Conservation (phyloP, 2,888 invertebrate species). For the Boloria euphrosyne region DNA sequence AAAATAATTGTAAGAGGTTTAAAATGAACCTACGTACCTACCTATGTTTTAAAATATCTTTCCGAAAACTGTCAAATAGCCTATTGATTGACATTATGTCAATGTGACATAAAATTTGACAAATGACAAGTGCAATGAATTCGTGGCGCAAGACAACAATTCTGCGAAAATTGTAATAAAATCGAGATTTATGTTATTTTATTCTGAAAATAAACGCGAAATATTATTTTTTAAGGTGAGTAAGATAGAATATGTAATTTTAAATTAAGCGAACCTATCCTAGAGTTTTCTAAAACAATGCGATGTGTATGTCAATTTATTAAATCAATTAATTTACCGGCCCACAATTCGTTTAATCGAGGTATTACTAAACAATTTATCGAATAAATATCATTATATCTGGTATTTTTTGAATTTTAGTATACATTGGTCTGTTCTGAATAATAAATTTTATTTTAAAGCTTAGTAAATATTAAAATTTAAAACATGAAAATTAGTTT, state of each 20-base stretch:
- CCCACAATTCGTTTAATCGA: neutral
- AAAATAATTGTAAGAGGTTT: too few relatives aligned
- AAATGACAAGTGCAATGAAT: conserved; percentile 50
- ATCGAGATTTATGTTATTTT: conserved; percentile 22
- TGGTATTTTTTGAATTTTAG: neutral
- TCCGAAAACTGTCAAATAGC: too few relatives aligned
- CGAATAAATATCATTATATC: neutral
- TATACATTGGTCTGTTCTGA: too few relatives aligned
- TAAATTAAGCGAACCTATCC: neutral
- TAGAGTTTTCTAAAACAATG: neutral
- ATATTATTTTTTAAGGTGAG: too few relatives aligned
- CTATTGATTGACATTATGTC: too few relatives aligned
- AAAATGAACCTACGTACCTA: too few relatives aligned
- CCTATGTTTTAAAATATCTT: too few relatives aligned
- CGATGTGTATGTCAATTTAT: neutral
- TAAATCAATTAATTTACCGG: conserved; percentile 16
- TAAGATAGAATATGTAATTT: conserved; percentile 10
- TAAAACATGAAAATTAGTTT: too few relatives aligned
- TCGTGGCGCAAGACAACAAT: conserved; percentile 54
- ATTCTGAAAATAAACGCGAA: neutral
- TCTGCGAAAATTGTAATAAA: conserved; percentile 36
- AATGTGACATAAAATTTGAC: too few relatives aligned
- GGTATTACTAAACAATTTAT: neutral
- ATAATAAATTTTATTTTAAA: too few relatives aligned
- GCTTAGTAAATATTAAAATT: too few relatives aligned